Conservation (phyloP, 2,888 invertebrate species). For the Mythimna lalbum region DNA sequence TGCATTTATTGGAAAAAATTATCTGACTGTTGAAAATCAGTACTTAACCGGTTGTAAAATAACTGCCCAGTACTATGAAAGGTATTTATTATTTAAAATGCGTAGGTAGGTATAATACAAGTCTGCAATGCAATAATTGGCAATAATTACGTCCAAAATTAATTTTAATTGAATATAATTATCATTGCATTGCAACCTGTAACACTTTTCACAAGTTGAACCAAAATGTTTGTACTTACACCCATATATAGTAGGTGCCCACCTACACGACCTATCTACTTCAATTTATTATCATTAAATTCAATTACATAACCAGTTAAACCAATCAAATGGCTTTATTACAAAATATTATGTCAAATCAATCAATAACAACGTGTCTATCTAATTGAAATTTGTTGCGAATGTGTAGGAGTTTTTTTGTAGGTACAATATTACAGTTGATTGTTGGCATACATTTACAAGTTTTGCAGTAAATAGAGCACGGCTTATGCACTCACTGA, state of each 20-base stretch:
- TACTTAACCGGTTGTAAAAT: no score
- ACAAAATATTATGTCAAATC: constrained; percentile 33
- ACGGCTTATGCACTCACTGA: constrained; percentile 63
- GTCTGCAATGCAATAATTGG: constrained; percentile 32
- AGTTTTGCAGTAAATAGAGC: constrained; percentile 70
- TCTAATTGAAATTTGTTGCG: constrained; percentile 11
- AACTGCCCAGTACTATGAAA: not conserved
- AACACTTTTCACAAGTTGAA: constrained; percentile 1
- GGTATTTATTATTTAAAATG: constrained; percentile 1
- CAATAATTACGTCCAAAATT: constrained; percentile 37
- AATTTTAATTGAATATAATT: constrained; percentile 47
- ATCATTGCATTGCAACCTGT: constrained; percentile 7
- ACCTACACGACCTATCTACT: constrained; percentile 2
- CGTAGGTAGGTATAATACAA: constrained; percentile 6
- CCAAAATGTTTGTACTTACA: not conserved
- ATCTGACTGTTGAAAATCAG: no score
- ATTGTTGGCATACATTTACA: constrained; percentile 41
- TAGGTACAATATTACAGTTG: constrained; percentile 16
- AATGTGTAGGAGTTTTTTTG: not conserved
- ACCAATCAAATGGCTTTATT: constrained; percentile 24
- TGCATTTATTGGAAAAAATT: not conserved
- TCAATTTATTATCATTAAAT: constrained; percentile 1
- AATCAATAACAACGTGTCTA: constrained; percentile 15
- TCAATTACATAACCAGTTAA: not conserved
- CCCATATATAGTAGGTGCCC: not conserved